Evolutionary conservation across 1,140 invertebrate genomes (phyloP).

Genomic region (Stenopsyche tienmushanensis): DNA sequence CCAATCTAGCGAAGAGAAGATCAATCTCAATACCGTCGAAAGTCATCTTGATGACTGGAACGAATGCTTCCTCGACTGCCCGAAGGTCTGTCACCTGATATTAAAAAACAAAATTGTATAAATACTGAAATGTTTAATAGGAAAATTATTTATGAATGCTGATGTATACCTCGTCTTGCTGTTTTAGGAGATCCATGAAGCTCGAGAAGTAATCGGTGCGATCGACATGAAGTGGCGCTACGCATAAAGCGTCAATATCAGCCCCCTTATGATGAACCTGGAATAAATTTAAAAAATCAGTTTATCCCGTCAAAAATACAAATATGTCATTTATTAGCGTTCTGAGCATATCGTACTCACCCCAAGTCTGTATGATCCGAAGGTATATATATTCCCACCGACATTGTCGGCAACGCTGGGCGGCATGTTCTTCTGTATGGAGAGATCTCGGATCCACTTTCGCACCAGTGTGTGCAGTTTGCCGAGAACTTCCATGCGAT

Average conservation of each 20-base stretch:
- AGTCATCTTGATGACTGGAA: conserved; percentile 99
- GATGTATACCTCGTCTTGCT: conserved; percentile 86
- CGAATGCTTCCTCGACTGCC: conserved; percentile 97
- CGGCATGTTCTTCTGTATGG: conserved; percentile 86
- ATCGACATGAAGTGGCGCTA: conserved; percentile 94
- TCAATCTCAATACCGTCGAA: conserved; percentile 99
- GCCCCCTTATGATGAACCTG: conserved; percentile 96
- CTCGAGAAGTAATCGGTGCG: conserved; percentile 92
- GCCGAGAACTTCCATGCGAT: conserved; percentile 79
- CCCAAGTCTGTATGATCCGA: conserved; percentile 90
- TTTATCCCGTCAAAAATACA: conserved; percentile 11
- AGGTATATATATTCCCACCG: conserved; percentile 98
- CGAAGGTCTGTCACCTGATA: conserved; percentile 51
- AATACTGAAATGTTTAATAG: too few relatives aligned
- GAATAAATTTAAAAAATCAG: too few relatives aligned
- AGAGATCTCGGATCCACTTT: conserved; percentile 89
- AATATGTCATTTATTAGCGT: not conserved
- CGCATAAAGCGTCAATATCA: conserved; percentile 98
- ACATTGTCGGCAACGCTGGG: conserved; percentile 80
- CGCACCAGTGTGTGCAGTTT: conserved; percentile 89
- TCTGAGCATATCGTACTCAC: conserved; percentile 49
- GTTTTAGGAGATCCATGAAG: conserved; percentile 89
- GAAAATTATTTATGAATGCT: not conserved
- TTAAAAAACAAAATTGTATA: conserved; percentile 3
- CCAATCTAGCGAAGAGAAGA: conserved; percentile 93